Evolutionary conservation across 2,113 vertebrate genomes (phyloP).

Genomic region (Megatriorchis doriae): DNA sequence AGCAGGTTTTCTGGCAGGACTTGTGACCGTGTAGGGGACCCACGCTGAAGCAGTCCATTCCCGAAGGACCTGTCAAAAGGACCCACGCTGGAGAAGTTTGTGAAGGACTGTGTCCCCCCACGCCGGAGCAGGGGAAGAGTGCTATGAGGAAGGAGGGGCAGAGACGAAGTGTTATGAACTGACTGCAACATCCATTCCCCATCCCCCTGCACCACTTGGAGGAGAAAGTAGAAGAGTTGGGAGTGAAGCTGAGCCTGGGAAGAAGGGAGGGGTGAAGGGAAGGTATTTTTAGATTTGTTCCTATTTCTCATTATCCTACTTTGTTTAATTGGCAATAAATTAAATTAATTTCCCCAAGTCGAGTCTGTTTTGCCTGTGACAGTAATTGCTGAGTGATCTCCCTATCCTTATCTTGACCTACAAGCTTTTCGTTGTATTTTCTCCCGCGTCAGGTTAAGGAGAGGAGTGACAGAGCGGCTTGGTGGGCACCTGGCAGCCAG

Average conservation of each 20-base stretch:
- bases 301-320: not conserved
- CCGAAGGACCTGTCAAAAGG: not conserved
- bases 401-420: not conserved
- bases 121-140: not conserved
- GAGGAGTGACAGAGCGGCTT: fast-evolving
- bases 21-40: not conserved
- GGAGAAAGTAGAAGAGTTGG: not conserved
- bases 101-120: not conserved
- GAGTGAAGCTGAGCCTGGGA: not conserved
- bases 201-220: not conserved
- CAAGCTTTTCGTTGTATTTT: not conserved
- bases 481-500: not conserved
- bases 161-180: not conserved
- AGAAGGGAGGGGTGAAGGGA: not conserved
- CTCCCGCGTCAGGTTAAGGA: not conserved
- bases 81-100: not conserved
- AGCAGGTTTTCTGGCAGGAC: not conserved
- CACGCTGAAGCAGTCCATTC: not conserved
- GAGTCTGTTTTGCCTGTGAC: not conserved
- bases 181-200: not conserved
- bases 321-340: not conserved
- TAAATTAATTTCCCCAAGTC: not conserved
- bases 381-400: not conserved
- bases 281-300: not conserved
- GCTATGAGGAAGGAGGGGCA: not conserved